Evolutionary conservation across 1,140 invertebrate genomes (phyloP).

Genomic region (Lerema accius): DNA sequence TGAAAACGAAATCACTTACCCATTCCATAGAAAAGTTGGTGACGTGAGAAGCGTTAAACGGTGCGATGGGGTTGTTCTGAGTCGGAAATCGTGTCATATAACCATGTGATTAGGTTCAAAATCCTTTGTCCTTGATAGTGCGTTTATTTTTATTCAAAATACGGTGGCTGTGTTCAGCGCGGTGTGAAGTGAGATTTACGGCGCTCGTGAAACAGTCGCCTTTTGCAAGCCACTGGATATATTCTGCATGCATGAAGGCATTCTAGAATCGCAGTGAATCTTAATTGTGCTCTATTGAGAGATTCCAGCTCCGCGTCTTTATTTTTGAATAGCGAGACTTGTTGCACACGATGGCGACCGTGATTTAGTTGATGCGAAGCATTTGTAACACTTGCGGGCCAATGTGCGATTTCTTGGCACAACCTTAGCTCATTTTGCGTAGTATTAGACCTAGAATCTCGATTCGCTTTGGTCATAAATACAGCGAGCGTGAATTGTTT

Average conservation of each 20-base stretch:
- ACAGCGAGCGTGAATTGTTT: constrained; percentile 8
- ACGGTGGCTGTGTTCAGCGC: constrained; percentile 48
- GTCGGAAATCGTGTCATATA: constrained; percentile 51
- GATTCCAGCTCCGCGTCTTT: constrained; percentile 60
- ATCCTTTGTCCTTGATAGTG: constrained; percentile 40
- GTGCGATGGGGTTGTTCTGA: constrained; percentile 37
- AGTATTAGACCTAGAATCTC: constrained; percentile 35
- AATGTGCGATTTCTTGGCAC: constrained; percentile 51
- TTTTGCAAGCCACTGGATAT: constrained; percentile 49
- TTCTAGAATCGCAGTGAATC: constrained; percentile 61
- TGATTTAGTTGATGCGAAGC: constrained; percentile 46
- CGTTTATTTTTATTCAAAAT: constrained; percentile 65
- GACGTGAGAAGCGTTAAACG: constrained; percentile 67
- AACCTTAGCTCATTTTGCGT: constrained; percentile 47
- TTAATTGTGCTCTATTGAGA: constrained; percentile 77
- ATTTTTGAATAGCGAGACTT: constrained; percentile 71
- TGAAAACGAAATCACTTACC: constrained; percentile 55
- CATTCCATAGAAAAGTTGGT: constrained; percentile 53
- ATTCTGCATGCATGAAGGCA: constrained; percentile 59
- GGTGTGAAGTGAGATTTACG: constrained; percentile 68
- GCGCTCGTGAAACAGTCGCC: constrained; percentile 60
- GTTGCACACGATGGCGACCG: constrained; percentile 55
- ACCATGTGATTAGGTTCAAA: constrained; percentile 45
- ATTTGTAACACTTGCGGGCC: constrained; percentile 41
- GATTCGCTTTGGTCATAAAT: constrained; percentile 31